A percentile compares a stretch with the other conserved stretches of the same genome.
Evolutionary conservation across 2,888 invertebrate species (phyloP).

Genomic region (Drosophila affinis): DNA sequence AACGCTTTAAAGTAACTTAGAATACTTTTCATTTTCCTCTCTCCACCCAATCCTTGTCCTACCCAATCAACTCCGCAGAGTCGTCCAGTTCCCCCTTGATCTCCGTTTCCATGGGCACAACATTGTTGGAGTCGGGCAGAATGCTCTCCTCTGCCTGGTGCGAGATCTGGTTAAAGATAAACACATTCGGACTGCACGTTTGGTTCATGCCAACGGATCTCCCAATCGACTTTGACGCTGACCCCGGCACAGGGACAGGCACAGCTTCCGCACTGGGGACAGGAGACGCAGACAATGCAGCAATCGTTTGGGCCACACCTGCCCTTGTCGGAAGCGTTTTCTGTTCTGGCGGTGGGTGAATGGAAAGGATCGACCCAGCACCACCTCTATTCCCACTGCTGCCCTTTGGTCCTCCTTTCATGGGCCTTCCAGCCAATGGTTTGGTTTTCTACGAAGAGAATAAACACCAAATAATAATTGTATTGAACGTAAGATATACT

Average conservation of each 20-base stretch:
- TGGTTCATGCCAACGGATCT: not conserved
- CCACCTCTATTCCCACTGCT: conserved; percentile 1
- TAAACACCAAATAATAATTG: not conserved
- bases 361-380: conserved; percentile 10
- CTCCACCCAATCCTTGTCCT: not conserved
- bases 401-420: not conserved
- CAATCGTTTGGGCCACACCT: not conserved
- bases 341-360: not conserved
- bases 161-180: conserved; percentile 53
- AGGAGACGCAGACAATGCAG: not conserved
- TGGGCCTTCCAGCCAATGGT: not conserved
- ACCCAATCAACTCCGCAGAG: conserved; percentile 37
- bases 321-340: not conserved
- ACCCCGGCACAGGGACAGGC: not conserved
- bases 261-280: not conserved
- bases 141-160: conserved; percentile 57
- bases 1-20: conserved; percentile 42
- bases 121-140: conserved; percentile 45
- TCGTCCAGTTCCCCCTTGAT: conserved; percentile 67
- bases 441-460: not conserved
- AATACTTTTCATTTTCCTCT: conserved; percentile 33
- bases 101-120: conserved; percentile 36
- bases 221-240: not conserved
- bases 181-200: conserved; percentile 44
- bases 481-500: not conserved